phyloP scores from a whole-genome alignment of 1,140 invertebrate genomes.

The Meloidogyne floridensis region DNA sequence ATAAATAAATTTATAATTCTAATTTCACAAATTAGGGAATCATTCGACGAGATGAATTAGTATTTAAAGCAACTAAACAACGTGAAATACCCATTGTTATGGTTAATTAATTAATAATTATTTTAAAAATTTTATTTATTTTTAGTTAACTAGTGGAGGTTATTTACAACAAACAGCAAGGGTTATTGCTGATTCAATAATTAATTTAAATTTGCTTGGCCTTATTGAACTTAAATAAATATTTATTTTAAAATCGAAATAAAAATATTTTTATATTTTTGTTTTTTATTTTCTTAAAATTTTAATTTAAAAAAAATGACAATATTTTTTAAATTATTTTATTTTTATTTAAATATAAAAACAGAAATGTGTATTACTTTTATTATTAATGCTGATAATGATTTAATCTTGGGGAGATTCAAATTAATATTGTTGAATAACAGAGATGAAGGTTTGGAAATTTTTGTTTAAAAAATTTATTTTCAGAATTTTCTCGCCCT shows the following conservation, averaged over 20 bases:
- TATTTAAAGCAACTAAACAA: constrained; percentile 75
- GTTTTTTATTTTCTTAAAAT: neutral
- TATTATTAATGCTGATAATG: constrained; percentile 20
- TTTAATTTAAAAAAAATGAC: neutral
- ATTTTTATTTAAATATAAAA: constrained; percentile 24
- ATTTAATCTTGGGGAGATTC: constrained; percentile 27
- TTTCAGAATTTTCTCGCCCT: constrained; percentile 39
- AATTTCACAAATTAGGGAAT: constrained; percentile 72
- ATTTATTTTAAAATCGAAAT: neutral
- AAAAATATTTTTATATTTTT: neutral
- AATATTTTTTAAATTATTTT: constrained; percentile 19
- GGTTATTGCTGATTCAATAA: constrained; percentile 80
- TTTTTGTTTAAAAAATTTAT: neutral
- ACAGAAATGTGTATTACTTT: constrained; percentile 49
- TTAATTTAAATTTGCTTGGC: constrained; percentile 72
- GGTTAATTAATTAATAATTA: constrained; percentile 69
- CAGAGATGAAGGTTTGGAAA: constrained; percentile 41
- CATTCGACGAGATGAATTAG: constrained; percentile 79
- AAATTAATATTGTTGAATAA: constrained; percentile 53
- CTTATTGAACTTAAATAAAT: constrained; percentile 38
- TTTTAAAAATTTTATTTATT: neutral
- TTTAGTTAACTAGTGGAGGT: constrained; percentile 76
- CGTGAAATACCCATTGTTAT: constrained; percentile 79
- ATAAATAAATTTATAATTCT: neutral
- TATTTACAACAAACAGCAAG: constrained; percentile 77